Evolutionary conservation across 2,113 vertebrate genomes (phyloP), one percentile per base, ranked within the genome.

Genomic region (Galeopterus variegatus): DNA sequence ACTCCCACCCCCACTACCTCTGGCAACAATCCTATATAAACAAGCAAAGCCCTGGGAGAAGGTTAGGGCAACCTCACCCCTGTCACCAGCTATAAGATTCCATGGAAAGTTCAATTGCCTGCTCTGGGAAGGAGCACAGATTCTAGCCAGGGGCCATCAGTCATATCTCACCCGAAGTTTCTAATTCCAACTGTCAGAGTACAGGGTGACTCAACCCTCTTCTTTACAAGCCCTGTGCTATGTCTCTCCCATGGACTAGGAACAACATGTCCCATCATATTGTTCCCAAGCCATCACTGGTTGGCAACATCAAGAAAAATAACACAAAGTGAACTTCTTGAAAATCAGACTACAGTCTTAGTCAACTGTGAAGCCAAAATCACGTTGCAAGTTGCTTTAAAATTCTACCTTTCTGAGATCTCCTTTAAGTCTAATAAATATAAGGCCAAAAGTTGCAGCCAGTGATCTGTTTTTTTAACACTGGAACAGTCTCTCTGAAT

Each of bases 311-410:
- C 50, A 96, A 28, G 24, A 54, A 91, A 73, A 92, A 17, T 23
- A 84, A 67, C 4, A 79, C 26, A 80, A 84, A 60, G 17, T 48
- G 41, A 41, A 41, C 41, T 41, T 41, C 41, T 41, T 41, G 41
- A 41, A 41, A 41, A 41, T 41, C 41, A 52, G 65, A 79, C 11
- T 60, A 41, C 24, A 76, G 28, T 33, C 62, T 87, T 28, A 92
- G 67, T 92, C 33, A 82, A 31, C 28, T 80, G 17, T 77, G 64
- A 56, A 33, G 52, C 6, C 64, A 88, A 92, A 81, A 85, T n/a
- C 28, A 95, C 64, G 18, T 60, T 90, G 41, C 28, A 90, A 54
- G 18, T 87, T 82, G 24, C 52, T 88, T 76, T 94, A 85, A 88
- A 83, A 72, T 65, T 54, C 54, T 50, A 96, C 19, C 8, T 79